Conservation (phyloP, 2,113 vertebrate genomes). For the Tenebrosternarchus preto region DNA sequence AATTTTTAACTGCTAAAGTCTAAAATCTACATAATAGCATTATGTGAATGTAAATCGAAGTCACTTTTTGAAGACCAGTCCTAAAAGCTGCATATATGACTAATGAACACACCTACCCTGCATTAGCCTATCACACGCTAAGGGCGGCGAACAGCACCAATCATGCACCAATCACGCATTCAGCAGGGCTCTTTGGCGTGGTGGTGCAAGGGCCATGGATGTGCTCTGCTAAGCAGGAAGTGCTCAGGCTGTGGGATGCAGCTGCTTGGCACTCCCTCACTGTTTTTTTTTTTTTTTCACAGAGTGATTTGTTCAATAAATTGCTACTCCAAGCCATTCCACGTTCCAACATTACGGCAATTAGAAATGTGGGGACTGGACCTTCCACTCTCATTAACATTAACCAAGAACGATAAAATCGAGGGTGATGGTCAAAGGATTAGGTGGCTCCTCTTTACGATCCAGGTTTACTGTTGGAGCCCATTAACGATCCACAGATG, state of each 20-base stretch:
- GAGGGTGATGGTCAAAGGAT: conserved; percentile 52
- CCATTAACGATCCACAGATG: conserved; percentile 60
- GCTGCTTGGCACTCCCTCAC: conserved; percentile 65
- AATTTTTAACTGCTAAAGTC: conserved; percentile 15
- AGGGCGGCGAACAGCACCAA: neutral
- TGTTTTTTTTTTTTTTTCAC: conserved; percentile 55
- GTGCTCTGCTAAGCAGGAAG: conserved; percentile 66
- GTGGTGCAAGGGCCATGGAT: conserved; percentile 33
- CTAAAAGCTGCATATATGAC: neutral
- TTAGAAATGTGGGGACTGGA: conserved; percentile 66
- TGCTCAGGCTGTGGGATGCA: conserved; percentile 61
- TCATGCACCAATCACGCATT: conserved; percentile 38
- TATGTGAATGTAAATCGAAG: conserved; percentile 37
- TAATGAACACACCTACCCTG: conserved; percentile 1
- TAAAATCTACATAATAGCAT: conserved; percentile 41
- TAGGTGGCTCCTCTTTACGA: conserved; percentile 44
- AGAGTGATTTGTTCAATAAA: conserved; percentile 70
- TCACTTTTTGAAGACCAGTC: conserved; percentile 23
- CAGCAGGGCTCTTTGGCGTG: conserved; percentile 32
- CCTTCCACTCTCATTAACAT: conserved; percentile 73
- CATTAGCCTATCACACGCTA: conserved; percentile 36
- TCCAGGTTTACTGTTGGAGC: conserved; percentile 58
- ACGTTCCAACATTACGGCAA: conserved; percentile 64
- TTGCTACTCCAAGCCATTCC: conserved; percentile 65
- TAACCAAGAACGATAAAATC: conserved; percentile 57